A percentile compares a stretch with the other conserved stretches of the same genome.
Conservation (phyloP, 2,797 vertebrate genomes). For the Delichon dasypus region DNA sequence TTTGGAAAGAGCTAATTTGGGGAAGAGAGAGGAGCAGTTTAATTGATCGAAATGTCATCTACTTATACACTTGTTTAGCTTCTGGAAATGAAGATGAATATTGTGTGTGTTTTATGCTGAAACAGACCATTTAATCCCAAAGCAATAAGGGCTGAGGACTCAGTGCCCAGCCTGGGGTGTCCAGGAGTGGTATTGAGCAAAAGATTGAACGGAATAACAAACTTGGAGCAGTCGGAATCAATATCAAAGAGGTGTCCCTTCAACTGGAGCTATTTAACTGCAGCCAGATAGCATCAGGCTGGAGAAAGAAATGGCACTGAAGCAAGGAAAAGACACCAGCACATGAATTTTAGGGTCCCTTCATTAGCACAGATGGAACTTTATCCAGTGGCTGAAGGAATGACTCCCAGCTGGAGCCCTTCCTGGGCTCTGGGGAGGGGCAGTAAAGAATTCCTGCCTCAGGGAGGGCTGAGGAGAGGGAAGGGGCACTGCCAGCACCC, state of each 20-base stretch:
- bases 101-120: conserved; percentile 22
- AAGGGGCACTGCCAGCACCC: background rate
- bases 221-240: conserved; percentile 26
- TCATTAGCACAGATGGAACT: background rate
- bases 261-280: conserved; percentile 14
- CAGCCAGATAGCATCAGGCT: conserved; percentile 40
- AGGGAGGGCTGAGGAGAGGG: background rate
- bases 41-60: conserved; percentile 54
- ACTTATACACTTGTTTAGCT: background rate
- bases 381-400: background rate
- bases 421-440: background rate
- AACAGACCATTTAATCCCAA: conserved; percentile 42
- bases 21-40: conserved; percentile 7
- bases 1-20: conserved; percentile 5
- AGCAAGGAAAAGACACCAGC: background rate
- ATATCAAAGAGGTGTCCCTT: conserved; percentile 30
- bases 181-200: background rate
- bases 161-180: background rate
- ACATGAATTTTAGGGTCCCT: background rate
- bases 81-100: conserved; percentile 58
- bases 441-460: background rate
- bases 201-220: conserved; percentile 42
- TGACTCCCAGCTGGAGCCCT: background rate
- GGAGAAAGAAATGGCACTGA: conserved; percentile 5
- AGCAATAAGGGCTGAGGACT: background rate